Base-by-base conservation (phyloP, 2,888 invertebrate genomes). In the Agrochola lychnidis region DNA sequence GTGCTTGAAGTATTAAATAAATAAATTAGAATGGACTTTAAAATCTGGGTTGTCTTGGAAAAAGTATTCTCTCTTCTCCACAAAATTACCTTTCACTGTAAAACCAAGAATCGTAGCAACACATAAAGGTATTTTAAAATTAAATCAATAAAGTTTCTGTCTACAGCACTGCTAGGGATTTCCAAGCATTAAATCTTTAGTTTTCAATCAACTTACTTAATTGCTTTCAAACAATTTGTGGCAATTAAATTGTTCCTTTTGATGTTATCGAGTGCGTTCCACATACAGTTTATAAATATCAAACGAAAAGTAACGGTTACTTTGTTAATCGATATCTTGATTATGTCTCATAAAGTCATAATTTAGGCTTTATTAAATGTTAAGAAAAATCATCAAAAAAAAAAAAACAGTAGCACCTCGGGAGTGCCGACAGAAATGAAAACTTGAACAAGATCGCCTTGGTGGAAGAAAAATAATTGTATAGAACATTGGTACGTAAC, bases 201-300 rank as follows among this genome's bases (percentile, higher is more conserved):
- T 4, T 62, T 70, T 51, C 40, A 48, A 56, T 73, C 42, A 68
- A 48, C n/a, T 57, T 56, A 73, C 48, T 61, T 57, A 80, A 80
- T 81, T 67, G 67, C n/a, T 36, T 63, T 25, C 6, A 59, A 79
- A 61, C n/a, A 67, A 62, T 57, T 79, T 71, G 25, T 16, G 45
- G 25, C 19, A 62, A 84, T 72, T 45, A 53, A 59, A 63, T 16
- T 30, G 22, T 42, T 78, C 45, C 4, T 36, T 57, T 63, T n/a
- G 10, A 57, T 57, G 25, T 14, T 36, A 67, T 40, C 40, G 14
- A 53, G 9, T 53, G 14, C 42, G 48, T 25, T 51, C 22, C 40
- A 45, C 51, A 42, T n/a, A 30, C 14, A 22, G 51, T 14, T 40
- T 57, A 3, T 0, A 51, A 51, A 36, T 14, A 51, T 36, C 16